These are phyloP conservation scores for Ptilodon capucinus DNA, from an alignment of 2,888 invertebrate genomes.

Conservation along the genomic window DNA sequence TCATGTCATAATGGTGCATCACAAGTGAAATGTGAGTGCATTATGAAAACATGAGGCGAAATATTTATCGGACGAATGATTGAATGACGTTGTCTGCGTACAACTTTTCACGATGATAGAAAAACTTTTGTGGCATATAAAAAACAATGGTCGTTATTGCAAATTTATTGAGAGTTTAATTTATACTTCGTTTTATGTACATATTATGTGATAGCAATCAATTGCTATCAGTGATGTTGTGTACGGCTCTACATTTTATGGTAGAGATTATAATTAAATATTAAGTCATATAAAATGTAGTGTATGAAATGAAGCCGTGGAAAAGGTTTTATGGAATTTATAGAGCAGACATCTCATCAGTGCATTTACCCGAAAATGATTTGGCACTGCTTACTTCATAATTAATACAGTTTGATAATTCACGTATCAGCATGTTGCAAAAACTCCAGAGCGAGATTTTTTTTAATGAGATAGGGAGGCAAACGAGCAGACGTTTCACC, in stretches of 20 bases:
- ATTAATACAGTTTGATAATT: no score
- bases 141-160: neutral
- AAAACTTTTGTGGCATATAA: neutral
- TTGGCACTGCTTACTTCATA: no score
- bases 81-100: slow-evolving; percentile 44
- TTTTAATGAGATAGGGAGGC: no score
- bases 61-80: slow-evolving; percentile 67
- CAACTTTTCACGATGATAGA: slow-evolving; percentile 7
- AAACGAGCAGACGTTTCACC: no score
- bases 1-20: slow-evolving; percentile 56
- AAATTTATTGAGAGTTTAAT: neutral
- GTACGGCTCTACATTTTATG: neutral
- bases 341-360: no score
- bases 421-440: no score
- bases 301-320: no score
- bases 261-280: neutral
- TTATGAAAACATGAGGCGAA: slow-evolving; percentile 68
- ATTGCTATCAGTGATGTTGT: neutral
- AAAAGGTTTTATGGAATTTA: no score
- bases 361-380: no score
- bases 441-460: no score
- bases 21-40: slow-evolving; percentile 54
- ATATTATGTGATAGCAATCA: neutral
- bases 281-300: neutral
- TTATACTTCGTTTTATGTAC: neutral